phyloP scores from a whole-genome alignment of 64 coral and sea anemone genomes.

The Hydrozoanthus tunicans region DNA sequence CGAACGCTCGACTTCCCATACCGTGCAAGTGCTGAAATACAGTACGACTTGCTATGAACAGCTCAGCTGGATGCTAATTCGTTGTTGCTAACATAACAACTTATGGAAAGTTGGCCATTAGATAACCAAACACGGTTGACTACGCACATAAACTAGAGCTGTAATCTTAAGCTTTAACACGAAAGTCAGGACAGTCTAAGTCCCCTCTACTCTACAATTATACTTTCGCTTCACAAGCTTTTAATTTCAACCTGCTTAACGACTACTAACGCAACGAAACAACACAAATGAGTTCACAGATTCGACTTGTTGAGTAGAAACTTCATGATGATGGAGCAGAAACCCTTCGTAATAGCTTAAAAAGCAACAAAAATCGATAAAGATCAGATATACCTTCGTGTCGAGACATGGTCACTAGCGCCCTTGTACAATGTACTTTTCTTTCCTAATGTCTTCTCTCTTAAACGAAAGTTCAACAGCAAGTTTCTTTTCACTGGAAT shows the following conservation, averaged over 20 bases:
- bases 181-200: background rate
- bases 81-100: no score
- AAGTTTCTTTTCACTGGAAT: constrained; percentile 47
- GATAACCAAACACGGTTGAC: no score
- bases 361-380: background rate
- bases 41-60: no score
- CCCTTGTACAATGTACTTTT: constrained; percentile 45
- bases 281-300: background rate
- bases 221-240: constrained; percentile 32
- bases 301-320: background rate
- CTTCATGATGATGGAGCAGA: background rate
- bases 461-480: constrained; percentile 29
- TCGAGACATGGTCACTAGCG: constrained; percentile 73
- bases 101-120: no score
- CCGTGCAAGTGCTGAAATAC: no score
- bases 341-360: background rate
- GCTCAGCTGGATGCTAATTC: no score
- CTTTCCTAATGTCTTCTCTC: constrained; percentile 51
- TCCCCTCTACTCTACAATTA: background rate
- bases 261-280: background rate
- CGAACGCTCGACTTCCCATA: no score
- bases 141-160: background rate
- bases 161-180: background rate
- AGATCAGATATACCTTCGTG: constrained; percentile 74
- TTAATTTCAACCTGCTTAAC: background rate